Evolutionary conservation across 1,140 invertebrate genomes (phyloP), one percentile per base, ranked within the genome.

Genomic region (Danaus plexippus): DNA sequence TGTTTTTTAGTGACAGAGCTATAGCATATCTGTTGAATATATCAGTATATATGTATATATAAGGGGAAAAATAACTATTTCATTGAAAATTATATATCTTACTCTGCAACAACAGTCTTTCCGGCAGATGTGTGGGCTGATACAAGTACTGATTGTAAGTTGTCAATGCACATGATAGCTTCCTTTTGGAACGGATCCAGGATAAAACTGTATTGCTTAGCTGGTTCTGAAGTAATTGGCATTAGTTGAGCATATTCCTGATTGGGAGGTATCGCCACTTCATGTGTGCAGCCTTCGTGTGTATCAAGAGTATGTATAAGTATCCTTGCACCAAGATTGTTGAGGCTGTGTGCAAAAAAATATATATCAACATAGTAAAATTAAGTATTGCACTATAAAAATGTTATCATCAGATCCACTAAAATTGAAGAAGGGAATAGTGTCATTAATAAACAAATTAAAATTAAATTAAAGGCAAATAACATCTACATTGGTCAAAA

Each of bases 91-190:
- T 13, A 68, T 57, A 66, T 73, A 92, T 22, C 94, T 91, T 92
- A 98, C 94, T 99, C 96, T 41, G 97, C 98, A 43, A 99, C 97
- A 13, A 99, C 98, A 50, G 98, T 99, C 92, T 99, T 99, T 48
- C 98, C 98, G 59, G 98, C 98, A n/a, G 98, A 99, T 6, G 98
- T 99, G 82, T 99, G 98, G 32, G 98, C 98, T 0, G 98, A 99
- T 0, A 99, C 98, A 13, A 99, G 89, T 9, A 99, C 98, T 13
- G 97, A 99, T 74, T 96, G 97, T 77, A 97, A 94, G 85, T 99
- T 99, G 77, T 99, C 97, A 64, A 99, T 94, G 86, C 98, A 99
- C 22, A 96, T 86, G 58, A 99, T 96, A 5, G 98, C 97, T 89
- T 99, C 96, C 71, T 96, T 96, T 84, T 99, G 98, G 88, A 99